These are phyloP conservation scores for Petrocephalus microphthalmus DNA, from an alignment of 2,113 vertebrate species.

Conservation along the genomic window DNA sequence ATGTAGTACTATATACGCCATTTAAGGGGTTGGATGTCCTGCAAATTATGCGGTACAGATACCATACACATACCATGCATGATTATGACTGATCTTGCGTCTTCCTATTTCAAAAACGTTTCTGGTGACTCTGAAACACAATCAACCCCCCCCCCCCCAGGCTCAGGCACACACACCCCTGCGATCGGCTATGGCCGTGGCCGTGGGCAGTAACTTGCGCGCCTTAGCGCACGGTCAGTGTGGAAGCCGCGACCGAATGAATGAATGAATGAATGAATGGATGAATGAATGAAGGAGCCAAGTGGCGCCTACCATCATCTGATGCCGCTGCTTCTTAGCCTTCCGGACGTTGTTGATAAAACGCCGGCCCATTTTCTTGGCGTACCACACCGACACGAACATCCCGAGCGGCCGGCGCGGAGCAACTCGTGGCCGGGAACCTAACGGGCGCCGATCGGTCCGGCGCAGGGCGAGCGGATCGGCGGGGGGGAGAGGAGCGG, in stretches of 20 bases:
- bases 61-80: background rate
- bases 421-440: slow-evolving; percentile 12
- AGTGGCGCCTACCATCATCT: slow-evolving; percentile 54
- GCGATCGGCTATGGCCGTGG: too few species aligned
- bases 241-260: background rate
- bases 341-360: slow-evolving; percentile 65
- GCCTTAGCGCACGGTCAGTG: background rate
- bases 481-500: slow-evolving; percentile 13
- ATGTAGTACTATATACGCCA: background rate
- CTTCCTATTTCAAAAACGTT: background rate
- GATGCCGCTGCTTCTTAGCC: slow-evolving; percentile 62
- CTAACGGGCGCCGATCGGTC: slow-evolving; percentile 20
- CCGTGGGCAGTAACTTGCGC: background rate
- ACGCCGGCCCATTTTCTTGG: slow-evolving; percentile 64
- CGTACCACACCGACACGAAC: slow-evolving; percentile 73
- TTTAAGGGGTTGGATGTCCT: background rate
- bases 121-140: background rate
- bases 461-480: slow-evolving; percentile 5
- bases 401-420: slow-evolving; percentile 43
- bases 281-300: background rate
- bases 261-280: background rate
- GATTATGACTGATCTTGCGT: background rate
- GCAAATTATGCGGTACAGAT: background rate
- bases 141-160: background rate
- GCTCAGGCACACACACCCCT: background rate